Evolutionary conservation across 2,113 vertebrate species (phyloP), one percentile per base, ranked within the genome.

Genomic region (Jaculus jaculus): DNA sequence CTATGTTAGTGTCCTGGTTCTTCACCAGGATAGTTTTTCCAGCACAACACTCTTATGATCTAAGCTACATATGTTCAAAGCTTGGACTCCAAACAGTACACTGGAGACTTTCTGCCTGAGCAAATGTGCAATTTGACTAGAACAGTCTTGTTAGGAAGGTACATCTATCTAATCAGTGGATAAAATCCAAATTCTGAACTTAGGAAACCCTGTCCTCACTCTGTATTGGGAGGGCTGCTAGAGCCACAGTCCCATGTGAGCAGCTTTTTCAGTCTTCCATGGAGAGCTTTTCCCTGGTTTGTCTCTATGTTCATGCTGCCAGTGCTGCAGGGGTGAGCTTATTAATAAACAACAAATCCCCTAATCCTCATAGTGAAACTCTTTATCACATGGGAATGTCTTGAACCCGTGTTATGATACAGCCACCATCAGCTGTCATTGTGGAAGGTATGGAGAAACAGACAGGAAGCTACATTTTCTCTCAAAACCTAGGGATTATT

Each of bases 341-440:
- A 65, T 4, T 4, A 61, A 15, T 82, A 71, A 74, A 17, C 15
- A 65, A 3, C 1, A 23, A 79, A 60, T 75, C 32, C 32, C 6
- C 34, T n/a, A 66, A 32, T 63, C 66, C 51, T 91, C 34, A 3
- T 42, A 78, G 32, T 7, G 21, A 39, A 61, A 3, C 5, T 30
- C 5, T 30, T 82, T 39, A 73, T 81, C 39, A 61, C 6, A 69
- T 32, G 18, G 9, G 1, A 73, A 87, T 42, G 47, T 28, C 23
- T 34, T 72, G 79, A 71, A 80, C 51, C 11, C 58, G 24, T 30
- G 26, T 10, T 47, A 3, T 26, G 23, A 86, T 47, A 72, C 0
- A 84, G 1, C 0, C 3, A 47, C 32, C 1, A 7, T 0, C 1
- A 2, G 0, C 58, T 85, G 58, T 18, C 82, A 92, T 86, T 26